Evolutionary conservation across 2,797 vertebrate genomes (phyloP), one percentile per base, ranked within the genome.

Genomic region (Buceros bicornis): DNA sequence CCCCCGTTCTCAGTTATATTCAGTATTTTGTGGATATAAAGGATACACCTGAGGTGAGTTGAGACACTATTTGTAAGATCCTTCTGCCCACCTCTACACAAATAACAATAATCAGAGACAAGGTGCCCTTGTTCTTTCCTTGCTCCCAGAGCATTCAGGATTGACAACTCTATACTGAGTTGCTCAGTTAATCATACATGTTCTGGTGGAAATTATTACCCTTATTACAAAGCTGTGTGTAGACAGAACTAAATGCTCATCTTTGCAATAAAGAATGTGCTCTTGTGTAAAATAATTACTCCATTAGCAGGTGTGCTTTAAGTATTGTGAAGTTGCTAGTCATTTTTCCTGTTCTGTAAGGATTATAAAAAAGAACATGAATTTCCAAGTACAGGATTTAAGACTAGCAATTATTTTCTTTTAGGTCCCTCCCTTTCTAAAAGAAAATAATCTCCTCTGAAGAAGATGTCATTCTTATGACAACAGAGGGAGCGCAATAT

Each of bases 261-360:
- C 86, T 95, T 87, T 94, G 82, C 87, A 90, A 91, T 95, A 95
- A 94, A 96, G 87, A 94, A 95, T 81, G 82, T 77, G 88, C 89
- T 88, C 90, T 91, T 92, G 54, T 94, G 88, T 95, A 95, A 96
- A 96, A 95, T 97, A 95, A 96, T 96, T 96, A 90, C 93, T 77
- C 93, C 90, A 82, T 97, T 96, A 93, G 95, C 90, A 73, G 56
- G 45, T 79, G 69, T 87, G 48, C 73, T 93, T 72, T 71, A 83
- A 88, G 94, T 82, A 96, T 94, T 97, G 95, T 96, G 89, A 88
- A 87, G 85, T 85, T 93, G 76, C 83, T 84, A 95, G 93, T 88
- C 76, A 93, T 97, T 97, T 96, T 91, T 89, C 56, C 51, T 82
- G 3, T 82, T 96, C 70, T 74, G n/a, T 81, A 70, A 90, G 47